These are phyloP conservation scores for Alaudala cheleensis DNA, from an alignment of 2,113 vertebrate genomes.

Conservation along the genomic window DNA sequence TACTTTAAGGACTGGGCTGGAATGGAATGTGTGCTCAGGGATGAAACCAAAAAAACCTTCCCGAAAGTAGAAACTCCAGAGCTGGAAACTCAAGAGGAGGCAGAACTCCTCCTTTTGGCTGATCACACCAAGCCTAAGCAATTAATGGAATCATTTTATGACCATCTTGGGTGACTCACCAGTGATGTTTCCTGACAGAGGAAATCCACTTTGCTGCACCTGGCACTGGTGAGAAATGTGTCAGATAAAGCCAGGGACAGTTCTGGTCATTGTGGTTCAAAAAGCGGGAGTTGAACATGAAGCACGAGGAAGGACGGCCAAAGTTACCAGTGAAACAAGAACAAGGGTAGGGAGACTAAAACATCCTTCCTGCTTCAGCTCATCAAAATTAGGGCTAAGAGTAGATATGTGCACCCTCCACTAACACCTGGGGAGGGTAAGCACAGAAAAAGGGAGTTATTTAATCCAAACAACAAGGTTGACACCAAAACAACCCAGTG, in stretches of 20 bases:
- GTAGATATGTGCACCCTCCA: neutral
- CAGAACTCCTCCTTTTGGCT: neutral
- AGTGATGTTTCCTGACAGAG: neutral
- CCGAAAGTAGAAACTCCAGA: neutral
- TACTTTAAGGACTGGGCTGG: neutral
- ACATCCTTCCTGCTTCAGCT: neutral
- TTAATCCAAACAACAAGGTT: neutral
- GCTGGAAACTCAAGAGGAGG: neutral
- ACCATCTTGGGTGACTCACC: neutral
- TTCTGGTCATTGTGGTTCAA: neutral
- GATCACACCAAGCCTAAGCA: neutral
- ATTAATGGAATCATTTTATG: neutral
- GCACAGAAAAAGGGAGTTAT: neutral
- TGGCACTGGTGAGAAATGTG: neutral
- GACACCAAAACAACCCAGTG: neutral
- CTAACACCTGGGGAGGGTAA: neutral
- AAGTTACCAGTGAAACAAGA: neutral
- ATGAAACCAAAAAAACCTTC: neutral
- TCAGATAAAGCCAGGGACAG: neutral
- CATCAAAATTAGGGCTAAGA: neutral
- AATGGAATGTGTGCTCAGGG: neutral
- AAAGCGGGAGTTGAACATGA: neutral
- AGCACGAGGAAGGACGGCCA: neutral
- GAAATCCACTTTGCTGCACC: neutral
- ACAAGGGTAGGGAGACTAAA: neutral